Conservation (phyloP, 2,113 vertebrate species). For the Marmota monax region DNA sequence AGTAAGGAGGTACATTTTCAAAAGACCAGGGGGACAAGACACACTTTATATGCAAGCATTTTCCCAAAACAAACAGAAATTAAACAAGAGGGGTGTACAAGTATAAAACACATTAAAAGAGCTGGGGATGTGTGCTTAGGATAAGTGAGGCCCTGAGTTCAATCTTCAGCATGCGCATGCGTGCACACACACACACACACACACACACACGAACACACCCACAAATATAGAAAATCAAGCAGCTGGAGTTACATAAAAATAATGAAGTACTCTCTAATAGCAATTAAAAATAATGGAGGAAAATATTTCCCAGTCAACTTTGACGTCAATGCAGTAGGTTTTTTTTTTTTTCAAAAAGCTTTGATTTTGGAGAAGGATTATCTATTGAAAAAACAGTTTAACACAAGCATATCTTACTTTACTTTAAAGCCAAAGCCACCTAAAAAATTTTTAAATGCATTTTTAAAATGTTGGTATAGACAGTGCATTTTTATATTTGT, state of each 20-base stretch:
- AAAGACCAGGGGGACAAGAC: neutral
- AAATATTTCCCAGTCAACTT: neutral
- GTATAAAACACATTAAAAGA: neutral
- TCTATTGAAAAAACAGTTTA: neutral
- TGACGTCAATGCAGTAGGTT: neutral
- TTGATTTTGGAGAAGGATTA: neutral
- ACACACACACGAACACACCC: no score
- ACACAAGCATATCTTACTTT: neutral
- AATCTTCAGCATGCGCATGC: neutral
- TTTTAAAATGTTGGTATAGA: neutral
- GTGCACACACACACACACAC: no score
- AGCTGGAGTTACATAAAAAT: neutral
- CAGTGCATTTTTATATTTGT: neutral
- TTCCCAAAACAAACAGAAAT: neutral
- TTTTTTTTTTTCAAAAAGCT: neutral
- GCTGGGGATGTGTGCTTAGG: neutral
- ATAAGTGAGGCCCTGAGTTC: neutral
- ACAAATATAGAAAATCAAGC: neutral
- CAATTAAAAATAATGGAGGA: neutral
- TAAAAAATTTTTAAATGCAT: neutral
- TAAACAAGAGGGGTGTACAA: neutral
- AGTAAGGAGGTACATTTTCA: neutral
- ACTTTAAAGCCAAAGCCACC: neutral
- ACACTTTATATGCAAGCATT: neutral
- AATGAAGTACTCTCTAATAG: neutral